A percentile compares a stretch with the other conserved stretches of the same genome.
These are phyloP conservation scores for Pelusios castaneus DNA, from an alignment of 2,113 vertebrate species.

Conservation along the genomic window DNA sequence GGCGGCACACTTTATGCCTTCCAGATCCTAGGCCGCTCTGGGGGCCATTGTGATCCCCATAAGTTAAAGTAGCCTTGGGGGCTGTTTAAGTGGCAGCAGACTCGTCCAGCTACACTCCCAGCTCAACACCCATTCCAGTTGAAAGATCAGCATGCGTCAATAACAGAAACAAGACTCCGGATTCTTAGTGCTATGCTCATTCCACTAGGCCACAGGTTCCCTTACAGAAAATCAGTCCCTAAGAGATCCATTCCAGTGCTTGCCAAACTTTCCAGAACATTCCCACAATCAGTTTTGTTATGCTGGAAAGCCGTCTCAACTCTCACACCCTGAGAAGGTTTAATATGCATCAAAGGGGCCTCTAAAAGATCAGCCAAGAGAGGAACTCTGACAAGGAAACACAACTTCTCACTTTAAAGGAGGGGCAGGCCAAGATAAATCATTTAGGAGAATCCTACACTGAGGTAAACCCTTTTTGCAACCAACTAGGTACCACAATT, in stretches of 20 bases:
- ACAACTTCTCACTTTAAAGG: not conserved
- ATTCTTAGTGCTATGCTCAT: not conserved
- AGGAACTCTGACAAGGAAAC: constrained; percentile 41
- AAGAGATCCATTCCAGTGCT: not conserved
- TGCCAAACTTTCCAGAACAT: not conserved
- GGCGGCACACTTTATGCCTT: not conserved
- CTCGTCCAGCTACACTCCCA: fast-evolving
- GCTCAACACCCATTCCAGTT: not conserved
- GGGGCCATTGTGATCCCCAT: not conserved
- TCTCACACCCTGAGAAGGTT: not conserved
- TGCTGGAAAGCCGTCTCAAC: not conserved
- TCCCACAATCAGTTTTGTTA: constrained; percentile 30
- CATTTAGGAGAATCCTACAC: not conserved
- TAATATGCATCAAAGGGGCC: constrained; percentile 51
- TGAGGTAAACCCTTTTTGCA: constrained; percentile 35
- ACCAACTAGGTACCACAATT: constrained; percentile 45
- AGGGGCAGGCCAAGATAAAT: constrained; percentile 62
- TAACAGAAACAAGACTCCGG: not conserved
- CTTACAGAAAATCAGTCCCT: not conserved
- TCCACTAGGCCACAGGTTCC: not conserved
- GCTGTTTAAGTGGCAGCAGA: not conserved
- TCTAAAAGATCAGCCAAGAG: constrained; percentile 48
- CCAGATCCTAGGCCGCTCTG: not conserved
- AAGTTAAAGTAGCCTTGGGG: fast-evolving
- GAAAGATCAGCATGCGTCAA: not conserved